Evolutionary conservation across 2,113 vertebrate species (phyloP), one percentile per base, ranked within the genome.

Genomic region (Nothocercus nigrocapillus): DNA sequence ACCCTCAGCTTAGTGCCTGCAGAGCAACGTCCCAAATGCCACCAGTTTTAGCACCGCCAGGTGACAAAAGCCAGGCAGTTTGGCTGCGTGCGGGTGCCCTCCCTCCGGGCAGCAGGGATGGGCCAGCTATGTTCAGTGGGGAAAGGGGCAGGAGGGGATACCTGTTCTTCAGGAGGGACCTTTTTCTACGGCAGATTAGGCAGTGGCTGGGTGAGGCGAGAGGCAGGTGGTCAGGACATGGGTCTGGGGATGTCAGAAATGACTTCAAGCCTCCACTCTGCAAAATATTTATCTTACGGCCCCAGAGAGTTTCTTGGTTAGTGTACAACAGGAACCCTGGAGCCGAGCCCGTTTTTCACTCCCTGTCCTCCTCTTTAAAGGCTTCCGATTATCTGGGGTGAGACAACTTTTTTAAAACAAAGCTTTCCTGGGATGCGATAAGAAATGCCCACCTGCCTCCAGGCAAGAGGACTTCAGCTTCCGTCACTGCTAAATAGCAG

Each of bases 251-350:
- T 68, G 66, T 49, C 91, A 96, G 89, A 90, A 93, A 93, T 47
- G 58, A 84, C 91, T 96, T 90, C 28, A 89, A 89, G 84, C 74
- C 89, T 84, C 28, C 53, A 20, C 77, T 94, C 70, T 89, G 70
- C 82, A 76, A 32, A 49, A 7, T 85, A 2, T 3, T 91, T 96
- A 96, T 95, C 95, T 93, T 28, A 62, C 40, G 74, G 75, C 81
- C 69, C 86, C 89, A 94, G 89, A 88, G 72, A 97, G 86, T 44
- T 88, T 79, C 44, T 93, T 92, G 94, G 77, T 86, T 30, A 15
- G 77, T 17, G 69, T 76, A 34, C 61, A 86, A 11, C 63, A 83
- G 49, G 69, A 81, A n/a, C 70, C 30, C 59, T 73, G 8, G 63
- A 54, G 75, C 18, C 22, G 2, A 74, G 80, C 68, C 51, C 68